Evolutionary conservation across 2,888 invertebrate genomes (phyloP).

Genomic region (Cephus pulcher): DNA sequence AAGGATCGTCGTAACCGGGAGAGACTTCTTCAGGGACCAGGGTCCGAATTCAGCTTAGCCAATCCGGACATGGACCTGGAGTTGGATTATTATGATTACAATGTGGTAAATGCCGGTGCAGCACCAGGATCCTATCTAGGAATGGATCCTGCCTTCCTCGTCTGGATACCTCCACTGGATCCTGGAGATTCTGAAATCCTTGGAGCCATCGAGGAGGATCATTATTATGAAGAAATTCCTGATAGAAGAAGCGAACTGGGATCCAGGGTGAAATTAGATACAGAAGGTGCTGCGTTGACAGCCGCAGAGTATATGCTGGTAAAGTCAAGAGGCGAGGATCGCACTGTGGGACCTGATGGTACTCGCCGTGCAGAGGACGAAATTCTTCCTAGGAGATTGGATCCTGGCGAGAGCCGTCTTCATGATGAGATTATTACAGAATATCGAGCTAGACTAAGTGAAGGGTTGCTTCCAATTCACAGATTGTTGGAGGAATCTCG

Average conservation of each 20-base stretch:
- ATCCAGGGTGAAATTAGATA: slow-evolving; percentile 33
- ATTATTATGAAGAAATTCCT: slow-evolving; percentile 41
- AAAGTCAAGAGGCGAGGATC: slow-evolving; percentile 19
- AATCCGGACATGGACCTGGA: slow-evolving; percentile 83
- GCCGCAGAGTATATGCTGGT: slow-evolving; percentile 48
- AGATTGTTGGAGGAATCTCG: slow-evolving; percentile 55
- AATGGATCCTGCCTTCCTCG: slow-evolving; percentile 89
- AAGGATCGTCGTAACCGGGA: slow-evolving; percentile 85
- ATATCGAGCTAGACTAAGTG: slow-evolving; percentile 48
- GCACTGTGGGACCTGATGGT: not conserved
- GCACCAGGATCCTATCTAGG: slow-evolving; percentile 89
- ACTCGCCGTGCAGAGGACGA: slow-evolving; percentile 17
- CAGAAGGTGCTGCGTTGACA: slow-evolving; percentile 51
- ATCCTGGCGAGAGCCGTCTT: slow-evolving; percentile 35
- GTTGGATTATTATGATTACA: slow-evolving; percentile 90
- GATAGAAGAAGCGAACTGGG: slow-evolving; percentile 29
- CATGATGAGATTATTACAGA: slow-evolving; percentile 54
- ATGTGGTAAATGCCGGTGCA: slow-evolving; percentile 84
- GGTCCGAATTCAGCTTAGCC: slow-evolving; percentile 82
- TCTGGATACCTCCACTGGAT: slow-evolving; percentile 88
- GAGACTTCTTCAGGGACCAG: slow-evolving; percentile 73
- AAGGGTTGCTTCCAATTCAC: slow-evolving; percentile 55
- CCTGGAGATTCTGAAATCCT: slow-evolving; percentile 70
- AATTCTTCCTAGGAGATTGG: slow-evolving; percentile 30
- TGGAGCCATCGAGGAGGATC: slow-evolving; percentile 41